phyloP scores from a whole-genome alignment of 2,113 vertebrate genomes.

The Orthochromis indermauri region DNA sequence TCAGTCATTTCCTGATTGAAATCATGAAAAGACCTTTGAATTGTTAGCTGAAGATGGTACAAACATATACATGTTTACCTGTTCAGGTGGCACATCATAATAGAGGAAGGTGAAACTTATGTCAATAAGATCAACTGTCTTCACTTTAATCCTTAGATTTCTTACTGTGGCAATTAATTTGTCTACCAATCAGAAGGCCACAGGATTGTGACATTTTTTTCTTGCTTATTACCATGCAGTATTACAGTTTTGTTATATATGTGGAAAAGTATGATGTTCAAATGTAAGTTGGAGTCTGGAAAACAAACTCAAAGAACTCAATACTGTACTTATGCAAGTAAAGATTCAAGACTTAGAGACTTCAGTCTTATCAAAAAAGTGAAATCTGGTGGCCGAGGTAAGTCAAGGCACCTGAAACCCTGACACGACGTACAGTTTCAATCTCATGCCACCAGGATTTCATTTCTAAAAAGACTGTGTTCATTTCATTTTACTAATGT shows the following conservation, averaged over 20 bases:
- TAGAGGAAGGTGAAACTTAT: accelerated
- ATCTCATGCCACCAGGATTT: background rate
- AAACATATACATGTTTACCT: background rate
- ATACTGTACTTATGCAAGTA: background rate
- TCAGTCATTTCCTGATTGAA: background rate
- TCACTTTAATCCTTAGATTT: background rate
- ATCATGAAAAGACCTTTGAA: background rate
- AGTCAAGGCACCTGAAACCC: background rate
- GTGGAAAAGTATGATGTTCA: background rate
- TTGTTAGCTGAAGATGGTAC: background rate
- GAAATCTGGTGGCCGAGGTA: background rate
- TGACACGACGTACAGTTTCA: accelerated
- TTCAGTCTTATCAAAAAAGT: background rate
- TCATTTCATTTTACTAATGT: background rate
- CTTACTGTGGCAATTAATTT: background rate
- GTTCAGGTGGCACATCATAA: background rate
- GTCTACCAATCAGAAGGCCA: background rate
- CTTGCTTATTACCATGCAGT: background rate
- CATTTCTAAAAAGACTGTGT: background rate
- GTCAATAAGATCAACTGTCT: background rate
- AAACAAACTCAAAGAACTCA: background rate
- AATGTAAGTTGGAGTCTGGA: background rate
- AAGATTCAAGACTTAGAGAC: background rate
- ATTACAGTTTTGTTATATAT: background rate
- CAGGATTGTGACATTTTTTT: background rate